Evolutionary conservation across 2,113 vertebrate genomes (phyloP).

Genomic region (Elaphurus davidianus): DNA sequence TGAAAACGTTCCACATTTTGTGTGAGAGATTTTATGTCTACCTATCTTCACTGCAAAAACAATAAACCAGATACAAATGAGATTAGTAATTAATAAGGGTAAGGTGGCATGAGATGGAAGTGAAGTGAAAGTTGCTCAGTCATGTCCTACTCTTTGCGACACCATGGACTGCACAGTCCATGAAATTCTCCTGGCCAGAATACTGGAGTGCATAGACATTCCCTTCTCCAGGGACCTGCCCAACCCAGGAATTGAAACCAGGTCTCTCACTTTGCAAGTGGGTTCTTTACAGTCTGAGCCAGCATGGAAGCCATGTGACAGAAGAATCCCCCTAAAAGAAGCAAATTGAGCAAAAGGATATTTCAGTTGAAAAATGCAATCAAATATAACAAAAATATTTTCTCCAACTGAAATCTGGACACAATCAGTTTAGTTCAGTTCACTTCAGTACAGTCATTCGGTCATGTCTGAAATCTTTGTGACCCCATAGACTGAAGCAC

Average conservation of each 20-base stretch:
- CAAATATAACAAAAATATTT: neutral
- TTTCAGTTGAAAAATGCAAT: neutral
- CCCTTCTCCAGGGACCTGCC: neutral
- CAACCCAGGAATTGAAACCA: neutral
- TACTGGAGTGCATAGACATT: neutral
- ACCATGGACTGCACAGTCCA: neutral
- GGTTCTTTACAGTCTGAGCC: neutral
- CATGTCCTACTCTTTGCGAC: accelerated
- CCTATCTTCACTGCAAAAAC: neutral
- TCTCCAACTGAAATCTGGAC: neutral
- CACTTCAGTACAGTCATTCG: neutral
- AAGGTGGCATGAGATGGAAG: neutral
- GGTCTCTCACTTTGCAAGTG: neutral
- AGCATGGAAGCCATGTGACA: neutral
- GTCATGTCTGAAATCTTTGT: neutral
- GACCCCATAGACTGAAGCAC: neutral
- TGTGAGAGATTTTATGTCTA: neutral
- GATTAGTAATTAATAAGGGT: neutral
- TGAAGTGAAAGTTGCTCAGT: neutral
- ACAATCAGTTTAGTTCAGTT: neutral
- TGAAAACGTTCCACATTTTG: neutral
- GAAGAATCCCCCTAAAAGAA: neutral
- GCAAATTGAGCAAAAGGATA: neutral
- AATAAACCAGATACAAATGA: neutral
- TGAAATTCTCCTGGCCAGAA: neutral